Evolutionary conservation across 2,797 vertebrate genomes (phyloP).

Genomic region (Vultur gryphus): DNA sequence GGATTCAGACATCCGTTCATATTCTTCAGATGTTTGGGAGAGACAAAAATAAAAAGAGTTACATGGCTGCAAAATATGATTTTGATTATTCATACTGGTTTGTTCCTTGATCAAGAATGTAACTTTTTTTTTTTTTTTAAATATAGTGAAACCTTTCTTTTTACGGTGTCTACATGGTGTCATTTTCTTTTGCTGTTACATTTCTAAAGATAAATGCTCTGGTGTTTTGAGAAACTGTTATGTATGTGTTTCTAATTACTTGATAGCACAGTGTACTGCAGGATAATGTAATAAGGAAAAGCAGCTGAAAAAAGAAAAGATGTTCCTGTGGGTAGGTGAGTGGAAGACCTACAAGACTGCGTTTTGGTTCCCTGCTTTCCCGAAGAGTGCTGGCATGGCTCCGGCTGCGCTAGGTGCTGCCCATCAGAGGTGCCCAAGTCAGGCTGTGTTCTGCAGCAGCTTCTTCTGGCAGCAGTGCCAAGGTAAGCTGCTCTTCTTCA

Average conservation of each 20-base stretch:
- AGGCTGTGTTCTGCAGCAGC: not conserved
- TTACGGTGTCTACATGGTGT: not conserved
- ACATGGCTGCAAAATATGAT: not conserved
- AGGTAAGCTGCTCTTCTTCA: not conserved
- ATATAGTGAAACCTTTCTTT: not conserved
- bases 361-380: not conserved
- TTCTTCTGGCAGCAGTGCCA: not conserved
- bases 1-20: not conserved
- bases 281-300: not conserved
- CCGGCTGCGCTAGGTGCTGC: rapidly evolving
- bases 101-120: not conserved
- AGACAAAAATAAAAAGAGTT: not conserved
- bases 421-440: not conserved
- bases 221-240: not conserved
- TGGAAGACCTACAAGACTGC: not conserved
- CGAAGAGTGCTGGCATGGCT: not conserved
- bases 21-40: not conserved
- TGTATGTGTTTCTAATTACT: not conserved
- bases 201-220: not conserved
- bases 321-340: not conserved
- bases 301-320: not conserved
- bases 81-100: not conserved
- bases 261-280: not conserved
- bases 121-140: not conserved
- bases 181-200: not conserved